A percentile compares a stretch with the other conserved stretches of the same genome.
phyloP scores from a whole-genome alignment of 2,888 invertebrate species.

The Antheraea assamensis region DNA sequence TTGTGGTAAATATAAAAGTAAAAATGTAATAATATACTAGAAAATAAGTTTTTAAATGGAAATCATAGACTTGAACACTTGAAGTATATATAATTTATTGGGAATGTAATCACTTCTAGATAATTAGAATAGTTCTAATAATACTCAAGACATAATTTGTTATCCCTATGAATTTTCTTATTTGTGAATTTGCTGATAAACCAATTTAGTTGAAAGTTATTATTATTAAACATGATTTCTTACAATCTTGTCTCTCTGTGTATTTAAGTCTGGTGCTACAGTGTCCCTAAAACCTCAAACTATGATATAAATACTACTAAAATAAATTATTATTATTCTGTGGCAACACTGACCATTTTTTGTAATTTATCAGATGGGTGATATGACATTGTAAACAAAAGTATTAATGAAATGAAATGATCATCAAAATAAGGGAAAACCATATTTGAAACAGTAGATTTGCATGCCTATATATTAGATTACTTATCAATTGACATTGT shows the following conservation, averaged over 20 bases:
- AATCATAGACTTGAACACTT: background rate
- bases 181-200: background rate
- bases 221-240: background rate
- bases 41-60: background rate
- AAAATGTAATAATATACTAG: background rate
- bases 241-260: background rate
- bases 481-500: too few species aligned
- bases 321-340: background rate
- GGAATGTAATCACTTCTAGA: background rate
- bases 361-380: background rate
- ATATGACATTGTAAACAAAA: background rate
- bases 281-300: background rate
- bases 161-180: background rate
- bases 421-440: too few species aligned
- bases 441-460: too few species aligned
- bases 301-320: too few species aligned
- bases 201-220: background rate
- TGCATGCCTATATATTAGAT: too few species aligned
- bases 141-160: background rate
- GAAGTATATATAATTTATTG: background rate
- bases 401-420: background rate
- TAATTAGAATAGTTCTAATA: background rate
- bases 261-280: background rate
- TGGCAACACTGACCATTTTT: background rate
- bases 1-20: background rate